Evolutionary conservation across 2,113 vertebrate species (phyloP).

Genomic region (Forbesichthys agassizii): DNA sequence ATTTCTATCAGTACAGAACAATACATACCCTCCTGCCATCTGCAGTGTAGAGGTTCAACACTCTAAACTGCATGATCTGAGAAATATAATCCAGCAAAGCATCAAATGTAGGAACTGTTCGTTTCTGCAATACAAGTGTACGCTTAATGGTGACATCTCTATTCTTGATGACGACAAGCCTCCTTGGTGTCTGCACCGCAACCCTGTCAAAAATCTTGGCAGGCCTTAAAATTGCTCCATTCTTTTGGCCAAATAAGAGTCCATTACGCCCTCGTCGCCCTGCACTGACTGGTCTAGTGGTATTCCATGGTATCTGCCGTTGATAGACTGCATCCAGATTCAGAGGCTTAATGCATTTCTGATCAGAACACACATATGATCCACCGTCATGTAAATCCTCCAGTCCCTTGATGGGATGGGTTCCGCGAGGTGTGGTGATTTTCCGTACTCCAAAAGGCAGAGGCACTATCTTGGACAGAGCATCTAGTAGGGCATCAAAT

Average conservation of each 20-base stretch:
- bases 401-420: slow-evolving; percentile 79
- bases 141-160: slow-evolving; percentile 77
- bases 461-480: slow-evolving; percentile 89
- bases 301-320: slow-evolving; percentile 87
- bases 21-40: slow-evolving; percentile 89
- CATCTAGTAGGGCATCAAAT: slow-evolving; percentile 90
- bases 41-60: slow-evolving; percentile 84
- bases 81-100: slow-evolving; percentile 86
- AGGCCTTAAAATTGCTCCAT: slow-evolving; percentile 48
- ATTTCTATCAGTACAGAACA: not conserved
- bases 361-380: slow-evolving; percentile 92
- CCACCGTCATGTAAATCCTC: slow-evolving; percentile 91
- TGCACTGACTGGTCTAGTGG: slow-evolving; percentile 74
- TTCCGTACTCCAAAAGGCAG: slow-evolving; percentile 95
- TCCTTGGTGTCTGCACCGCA: slow-evolving; percentile 79
- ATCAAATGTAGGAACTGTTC: slow-evolving; percentile 84
- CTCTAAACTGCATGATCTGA: slow-evolving; percentile 84
- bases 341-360: slow-evolving; percentile 86
- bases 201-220: slow-evolving; percentile 54
- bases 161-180: slow-evolving; percentile 86
- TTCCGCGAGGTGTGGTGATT: slow-evolving; percentile 90
- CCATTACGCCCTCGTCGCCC: slow-evolving; percentile 44
- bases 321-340: slow-evolving; percentile 81
- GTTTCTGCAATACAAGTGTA: slow-evolving; percentile 79
- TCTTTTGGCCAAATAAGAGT: slow-evolving; percentile 40